Conservation (phyloP, 2,113 vertebrate genomes). For the Manacus vitellinus region DNA sequence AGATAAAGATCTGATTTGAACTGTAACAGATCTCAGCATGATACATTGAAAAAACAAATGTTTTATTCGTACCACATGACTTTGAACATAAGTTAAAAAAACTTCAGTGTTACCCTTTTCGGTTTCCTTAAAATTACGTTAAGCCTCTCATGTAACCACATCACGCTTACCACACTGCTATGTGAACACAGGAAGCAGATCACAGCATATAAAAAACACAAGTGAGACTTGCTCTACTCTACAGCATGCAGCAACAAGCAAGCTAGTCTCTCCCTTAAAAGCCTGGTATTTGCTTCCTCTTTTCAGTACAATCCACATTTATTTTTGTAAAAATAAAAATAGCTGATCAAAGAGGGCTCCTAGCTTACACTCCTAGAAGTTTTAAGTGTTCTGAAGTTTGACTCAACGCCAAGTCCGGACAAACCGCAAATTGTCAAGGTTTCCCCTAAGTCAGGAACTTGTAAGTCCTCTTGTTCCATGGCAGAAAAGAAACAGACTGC, state of each 20-base stretch:
- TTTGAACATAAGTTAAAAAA: not conserved
- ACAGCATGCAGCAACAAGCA: not conserved
- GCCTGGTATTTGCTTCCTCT: not conserved
- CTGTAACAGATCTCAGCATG: not conserved
- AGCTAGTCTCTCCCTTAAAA: not conserved
- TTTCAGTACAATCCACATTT: not conserved
- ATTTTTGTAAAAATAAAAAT: not conserved
- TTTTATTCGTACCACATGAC: not conserved
- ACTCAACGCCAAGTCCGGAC: not conserved
- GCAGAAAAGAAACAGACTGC: not conserved
- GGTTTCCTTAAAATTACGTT: not conserved
- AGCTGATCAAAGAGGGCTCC: not conserved
- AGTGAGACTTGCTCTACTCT: not conserved
- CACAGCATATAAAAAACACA: not conserved
- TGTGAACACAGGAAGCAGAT: not conserved
- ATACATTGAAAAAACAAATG: not conserved
- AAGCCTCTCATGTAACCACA: not conserved
- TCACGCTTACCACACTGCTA: not conserved
- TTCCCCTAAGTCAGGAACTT: not conserved
- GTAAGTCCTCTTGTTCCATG: not conserved
- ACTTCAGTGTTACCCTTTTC: not conserved
- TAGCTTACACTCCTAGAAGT: not conserved
- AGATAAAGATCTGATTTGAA: not conserved
- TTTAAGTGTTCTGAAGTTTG: not conserved
- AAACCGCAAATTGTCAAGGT: not conserved